Base-by-base conservation (phyloP, 2,113 vertebrate species). In the Nycticryphes semicollaris region DNA sequence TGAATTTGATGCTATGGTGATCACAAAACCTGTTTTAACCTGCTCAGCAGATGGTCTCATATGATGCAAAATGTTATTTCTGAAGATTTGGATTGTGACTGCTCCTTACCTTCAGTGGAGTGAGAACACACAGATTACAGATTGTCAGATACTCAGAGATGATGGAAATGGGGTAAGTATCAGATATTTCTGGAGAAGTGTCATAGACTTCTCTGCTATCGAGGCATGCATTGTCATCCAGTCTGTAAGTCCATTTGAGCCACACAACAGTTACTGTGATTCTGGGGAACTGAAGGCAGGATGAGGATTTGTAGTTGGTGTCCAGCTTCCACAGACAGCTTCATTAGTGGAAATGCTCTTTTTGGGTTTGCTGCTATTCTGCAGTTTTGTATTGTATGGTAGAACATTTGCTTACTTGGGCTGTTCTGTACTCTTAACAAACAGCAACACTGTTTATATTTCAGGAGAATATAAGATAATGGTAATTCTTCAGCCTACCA, bases 241-340 rank as follows among this genome's bases (percentile, higher is more conserved):
- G 15, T 33, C 59, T 85, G 24, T 35, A 70, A 70, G 3, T 18
- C 27, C 14, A 9, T 74, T 10, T 57, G 19, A 74, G 45, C 9
- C 56, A 53, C 35, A 85, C 22, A 83, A 21, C 27, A n/a, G 22
- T 35, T 66, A 39, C 22, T 95, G n/a, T 43, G 60, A 78, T 75
- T 78, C 47, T 66, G 28, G 6, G 5, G 2, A 16, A 4, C 1
- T 10, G 3, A 39, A 59, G 15, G 3, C 23, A 14, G 16, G 14
- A 8, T 20, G 9, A 57, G 24, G 3, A 8, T 33, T 94, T 83
- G 39, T 28, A 22, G 1, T 18, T 62, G 47, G 35, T 9, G 14
- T 53, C 13, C 41, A 39, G 19, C 48, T 90, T 76, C 53, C 39
- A 31, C 27, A 1, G 0, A 45, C 27, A 77, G 8, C 6, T 74